Evolutionary conservation across 2,113 vertebrate species (phyloP).

Genomic region (Hippolais icterina): DNA sequence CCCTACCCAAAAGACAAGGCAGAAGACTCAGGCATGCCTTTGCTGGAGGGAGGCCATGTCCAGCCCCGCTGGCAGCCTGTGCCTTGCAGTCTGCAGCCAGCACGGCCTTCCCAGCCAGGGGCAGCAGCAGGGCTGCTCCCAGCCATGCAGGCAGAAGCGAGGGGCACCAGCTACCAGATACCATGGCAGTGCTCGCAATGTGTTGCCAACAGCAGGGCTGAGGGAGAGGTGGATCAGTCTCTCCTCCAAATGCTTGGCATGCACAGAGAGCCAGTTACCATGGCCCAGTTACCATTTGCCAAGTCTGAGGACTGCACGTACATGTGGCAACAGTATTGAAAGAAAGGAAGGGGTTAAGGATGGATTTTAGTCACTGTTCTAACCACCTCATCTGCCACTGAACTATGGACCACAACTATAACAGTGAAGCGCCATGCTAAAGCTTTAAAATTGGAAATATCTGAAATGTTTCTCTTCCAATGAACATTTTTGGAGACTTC

Average conservation of each 20-base stretch:
- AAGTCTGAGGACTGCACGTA: too few species aligned
- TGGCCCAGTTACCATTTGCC: background rate
- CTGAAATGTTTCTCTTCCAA: background rate
- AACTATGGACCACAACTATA: background rate
- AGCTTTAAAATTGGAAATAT: background rate
- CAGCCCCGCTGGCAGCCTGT: too few species aligned
- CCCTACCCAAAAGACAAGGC: background rate
- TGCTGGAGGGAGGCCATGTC: background rate
- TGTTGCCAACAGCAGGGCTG: too few species aligned
- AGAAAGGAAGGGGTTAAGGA: background rate
- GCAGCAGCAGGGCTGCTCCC: background rate
- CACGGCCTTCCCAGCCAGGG: background rate
- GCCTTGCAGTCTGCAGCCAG: background rate
- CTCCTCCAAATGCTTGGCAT: rapidly evolving
- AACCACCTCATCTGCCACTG: background rate
- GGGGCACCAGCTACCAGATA: background rate
- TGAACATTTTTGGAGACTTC: background rate
- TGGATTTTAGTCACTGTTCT: background rate
- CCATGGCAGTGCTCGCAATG: rapidly evolving
- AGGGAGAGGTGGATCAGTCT: rapidly evolving
- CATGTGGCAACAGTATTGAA: background rate
- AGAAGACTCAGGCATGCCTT: background rate
- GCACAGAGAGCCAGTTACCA: background rate
- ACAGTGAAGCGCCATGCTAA: background rate
- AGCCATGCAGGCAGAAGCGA: rapidly evolving